Base-by-base conservation (phyloP, 2,888 invertebrate species). In the Boloria euphrosyne region DNA sequence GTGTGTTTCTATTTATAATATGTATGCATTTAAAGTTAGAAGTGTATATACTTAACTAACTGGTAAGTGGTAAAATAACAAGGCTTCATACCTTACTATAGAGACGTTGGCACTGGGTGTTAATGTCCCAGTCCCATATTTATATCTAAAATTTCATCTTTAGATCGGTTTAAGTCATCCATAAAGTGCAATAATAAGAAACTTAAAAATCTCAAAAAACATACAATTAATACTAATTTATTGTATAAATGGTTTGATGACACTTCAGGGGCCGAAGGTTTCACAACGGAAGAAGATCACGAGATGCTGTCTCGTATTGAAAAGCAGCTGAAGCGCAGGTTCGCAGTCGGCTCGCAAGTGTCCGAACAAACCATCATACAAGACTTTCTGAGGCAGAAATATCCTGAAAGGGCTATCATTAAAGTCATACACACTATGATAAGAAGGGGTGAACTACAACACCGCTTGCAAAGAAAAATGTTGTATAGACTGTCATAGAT, bases 391-490 rank as follows among this genome's bases (percentile, higher is more conserved):
- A 93, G 94, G 13, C 96, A 98, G 86, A 96, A 97, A 85, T 98
- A 97, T 84, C 95, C 97, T 0, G 98, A 98, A 83, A 93, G 96
- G 65, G 94, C 96, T 5, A 95, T 99, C 67, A 89, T 95, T 68
- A 99, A 98, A 91, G 99, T 99, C 14, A 95, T 99, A 74, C 95
- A 97, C 77, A 96, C 97, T 13, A 98, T 99, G 98, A 96, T 99
- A 74, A 93, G 98, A 38, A 94, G 99, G 16, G 99, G 99, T 0
- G 99, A 99, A 83, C 88, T 99, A 55, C 99, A 99, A 80, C 98
- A 99, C 89, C 94, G 99, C 62, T 95, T 98, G 94, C 99, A 99
- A 86, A 94, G 99, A 65, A 98, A 98, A 93, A 98, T 99, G 97
- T 93, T 99, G 18, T 99, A 97, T 87, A 94, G 99, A 73, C 93